phyloP scores from a whole-genome alignment of 1,140 invertebrate genomes.

The Anoplophora glabripennis region DNA sequence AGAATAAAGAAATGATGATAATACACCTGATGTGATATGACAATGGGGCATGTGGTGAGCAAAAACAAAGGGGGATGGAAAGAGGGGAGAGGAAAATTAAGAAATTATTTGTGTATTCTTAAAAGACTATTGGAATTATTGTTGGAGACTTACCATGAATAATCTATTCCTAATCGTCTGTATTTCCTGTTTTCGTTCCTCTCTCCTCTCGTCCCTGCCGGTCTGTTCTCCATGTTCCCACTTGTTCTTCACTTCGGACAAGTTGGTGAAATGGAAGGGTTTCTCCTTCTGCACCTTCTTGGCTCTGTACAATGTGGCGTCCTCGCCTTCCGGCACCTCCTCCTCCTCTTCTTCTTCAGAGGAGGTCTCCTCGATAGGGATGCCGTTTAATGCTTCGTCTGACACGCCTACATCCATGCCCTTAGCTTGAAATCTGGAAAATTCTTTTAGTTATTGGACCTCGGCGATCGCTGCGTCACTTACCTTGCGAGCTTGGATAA shows the following conservation, averaged over 20 bases:
- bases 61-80: too few species aligned
- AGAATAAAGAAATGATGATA: too few species aligned
- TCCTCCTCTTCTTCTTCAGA: conserved; percentile 62
- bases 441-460: neutral
- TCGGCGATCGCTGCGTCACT: conserved; percentile 33
- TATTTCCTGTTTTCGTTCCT: conserved; percentile 85
- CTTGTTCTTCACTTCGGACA: conserved; percentile 77
- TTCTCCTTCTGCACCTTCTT: conserved; percentile 59
- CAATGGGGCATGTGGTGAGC: too few species aligned
- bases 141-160: conserved; percentile 65
- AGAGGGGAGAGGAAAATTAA: too few species aligned
- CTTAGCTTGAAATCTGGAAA: conserved; percentile 71
- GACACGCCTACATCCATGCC: conserved; percentile 76
- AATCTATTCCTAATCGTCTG: conserved; percentile 77
- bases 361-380: conserved; percentile 61
- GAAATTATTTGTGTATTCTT: too few species aligned
- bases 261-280: conserved; percentile 77
- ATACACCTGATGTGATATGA: too few species aligned
- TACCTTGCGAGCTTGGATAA: conserved; percentile 78
- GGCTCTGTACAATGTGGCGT: conserved; percentile 47
- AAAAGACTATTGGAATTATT: too few species aligned
- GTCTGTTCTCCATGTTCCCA: conserved; percentile 68
- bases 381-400: conserved; percentile 71
- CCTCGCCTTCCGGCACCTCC: conserved; percentile 48
- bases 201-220: conserved; percentile 65